Conservation (phyloP, 2,113 vertebrate species). For the Cinclus mexicanus region DNA sequence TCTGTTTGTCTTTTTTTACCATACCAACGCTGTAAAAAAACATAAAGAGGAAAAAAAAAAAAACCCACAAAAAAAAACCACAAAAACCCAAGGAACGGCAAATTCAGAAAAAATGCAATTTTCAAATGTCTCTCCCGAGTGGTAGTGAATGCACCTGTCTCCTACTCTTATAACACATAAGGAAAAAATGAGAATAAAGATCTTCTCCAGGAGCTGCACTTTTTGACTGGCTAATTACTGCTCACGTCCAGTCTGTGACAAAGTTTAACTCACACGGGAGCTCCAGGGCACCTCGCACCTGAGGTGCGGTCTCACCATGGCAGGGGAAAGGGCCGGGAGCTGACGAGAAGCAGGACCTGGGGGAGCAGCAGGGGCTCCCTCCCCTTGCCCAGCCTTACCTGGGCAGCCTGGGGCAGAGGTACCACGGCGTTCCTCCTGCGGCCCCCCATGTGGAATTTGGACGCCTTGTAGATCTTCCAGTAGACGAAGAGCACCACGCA, state of each 20-base stretch:
- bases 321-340: neutral
- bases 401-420: neutral
- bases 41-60: neutral
- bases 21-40: neutral
- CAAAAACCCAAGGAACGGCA: neutral
- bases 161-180: neutral
- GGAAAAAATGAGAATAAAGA: neutral
- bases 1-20: neutral
- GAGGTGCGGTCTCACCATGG: fast-evolving
- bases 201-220: neutral
- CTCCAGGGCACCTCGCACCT: neutral
- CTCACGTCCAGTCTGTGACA: neutral
- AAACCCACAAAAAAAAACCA: neutral
- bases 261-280: neutral
- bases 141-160: neutral
- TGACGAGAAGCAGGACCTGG: neutral
- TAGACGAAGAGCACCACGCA: constrained; percentile 95
- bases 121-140: neutral
- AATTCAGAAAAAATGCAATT: neutral
- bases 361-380: neutral
- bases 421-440: constrained; percentile 82
- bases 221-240: neutral
- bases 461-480: constrained; percentile 95
- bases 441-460: constrained; percentile 82
- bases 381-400: neutral